These are phyloP conservation scores for Microdon myrmicae DNA, from an alignment of 2,888 invertebrate species.

Conservation along the genomic window DNA sequence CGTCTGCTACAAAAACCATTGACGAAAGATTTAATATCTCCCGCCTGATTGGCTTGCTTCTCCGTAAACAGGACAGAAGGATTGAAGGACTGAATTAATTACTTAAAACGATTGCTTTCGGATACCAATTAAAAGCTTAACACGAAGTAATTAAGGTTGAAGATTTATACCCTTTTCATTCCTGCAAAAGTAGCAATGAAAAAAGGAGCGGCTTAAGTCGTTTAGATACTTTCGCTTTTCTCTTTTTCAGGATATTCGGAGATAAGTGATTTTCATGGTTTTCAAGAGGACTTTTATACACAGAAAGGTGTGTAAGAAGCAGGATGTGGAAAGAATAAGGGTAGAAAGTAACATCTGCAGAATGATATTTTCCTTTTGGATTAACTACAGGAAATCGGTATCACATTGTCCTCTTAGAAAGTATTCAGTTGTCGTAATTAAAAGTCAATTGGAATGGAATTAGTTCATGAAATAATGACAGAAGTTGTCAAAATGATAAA, in stretches of 20 bases:
- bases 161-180: slow-evolving; percentile 41
- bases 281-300: too few species aligned
- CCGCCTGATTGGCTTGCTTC: too few species aligned
- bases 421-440: slow-evolving; percentile 49
- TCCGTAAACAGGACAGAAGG: too few species aligned
- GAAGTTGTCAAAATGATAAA: too few species aligned
- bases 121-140: slow-evolving; percentile 52
- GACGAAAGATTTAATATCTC: too few species aligned
- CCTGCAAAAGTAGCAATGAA: slow-evolving; percentile 24
- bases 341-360: slow-evolving; percentile 6
- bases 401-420: slow-evolving; percentile 40
- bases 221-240: slow-evolving; percentile 27
- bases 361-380: slow-evolving; percentile 3
- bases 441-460: slow-evolving; percentile 45
- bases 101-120: slow-evolving; percentile 47
- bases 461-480: too few species aligned
- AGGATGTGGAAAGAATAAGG: neutral
- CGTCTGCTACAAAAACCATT: too few species aligned
- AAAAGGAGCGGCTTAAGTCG: slow-evolving; percentile 30
- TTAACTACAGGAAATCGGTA: slow-evolving; percentile 39
- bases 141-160: slow-evolving; percentile 50
- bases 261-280: too few species aligned
- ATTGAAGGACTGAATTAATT: slow-evolving; percentile 48
- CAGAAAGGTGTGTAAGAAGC: too few species aligned
- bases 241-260: slow-evolving; percentile 16